phyloP scores from a whole-genome alignment of 2,888 invertebrate species.

The Venustoraphidia nigricollis region DNA sequence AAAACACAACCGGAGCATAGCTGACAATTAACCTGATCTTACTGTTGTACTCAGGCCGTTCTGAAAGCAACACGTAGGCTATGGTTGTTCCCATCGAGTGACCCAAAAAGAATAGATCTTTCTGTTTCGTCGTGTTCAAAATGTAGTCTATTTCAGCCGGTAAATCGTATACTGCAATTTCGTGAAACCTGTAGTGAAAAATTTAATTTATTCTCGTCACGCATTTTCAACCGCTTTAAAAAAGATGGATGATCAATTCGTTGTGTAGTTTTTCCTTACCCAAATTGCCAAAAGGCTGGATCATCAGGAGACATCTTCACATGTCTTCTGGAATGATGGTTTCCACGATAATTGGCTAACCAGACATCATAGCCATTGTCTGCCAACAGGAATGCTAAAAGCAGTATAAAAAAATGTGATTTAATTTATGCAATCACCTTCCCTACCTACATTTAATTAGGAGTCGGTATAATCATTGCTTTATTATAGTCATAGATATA shows the following conservation, averaged over 20 bases:
- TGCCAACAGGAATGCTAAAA: conserved; percentile 31
- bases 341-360: conserved; percentile 45
- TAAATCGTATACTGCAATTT: conserved; percentile 44
- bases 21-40: conserved; percentile 23
- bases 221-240: too few species aligned
- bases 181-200: conserved; percentile 35
- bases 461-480: too few species aligned
- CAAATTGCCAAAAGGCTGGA: conserved; percentile 40
- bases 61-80: conserved; percentile 29
- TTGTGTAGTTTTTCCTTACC: conserved; percentile 21
- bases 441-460: too few species aligned
- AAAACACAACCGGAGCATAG: conserved; percentile 22
- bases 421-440: too few species aligned
- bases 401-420: background rate
- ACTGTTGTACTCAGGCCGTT: conserved; percentile 24
- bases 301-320: conserved; percentile 25
- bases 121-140: conserved; percentile 29
- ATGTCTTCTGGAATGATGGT: conserved; percentile 37
- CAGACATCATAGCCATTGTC: conserved; percentile 36
- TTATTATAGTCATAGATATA: too few species aligned
- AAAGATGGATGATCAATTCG: too few species aligned
- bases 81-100: conserved; percentile 43
- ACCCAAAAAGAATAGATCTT: conserved; percentile 39
- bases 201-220: too few species aligned
- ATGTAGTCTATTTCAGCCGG: conserved; percentile 44